Evolutionary conservation across 2,888 invertebrate species (phyloP).

Genomic region (Sesia apiformis): DNA sequence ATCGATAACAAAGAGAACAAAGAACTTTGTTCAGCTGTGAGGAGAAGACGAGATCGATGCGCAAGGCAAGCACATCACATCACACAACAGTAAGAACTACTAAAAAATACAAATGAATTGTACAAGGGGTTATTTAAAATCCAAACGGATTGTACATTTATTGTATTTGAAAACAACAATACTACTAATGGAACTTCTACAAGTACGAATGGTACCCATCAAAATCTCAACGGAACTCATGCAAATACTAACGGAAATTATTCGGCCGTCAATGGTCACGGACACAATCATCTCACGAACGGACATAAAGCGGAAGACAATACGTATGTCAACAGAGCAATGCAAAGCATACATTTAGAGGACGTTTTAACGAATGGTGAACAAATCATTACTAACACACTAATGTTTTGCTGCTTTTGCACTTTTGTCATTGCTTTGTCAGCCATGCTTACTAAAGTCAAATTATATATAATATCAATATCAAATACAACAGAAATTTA

Average conservation of each 20-base stretch:
- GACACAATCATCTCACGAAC: conserved; percentile 28
- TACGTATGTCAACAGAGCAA: conserved; percentile 20
- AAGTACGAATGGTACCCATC: neutral
- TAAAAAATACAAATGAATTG: conserved; percentile 40
- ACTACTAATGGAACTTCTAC: conserved; percentile 20
- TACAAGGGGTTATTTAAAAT: conserved; percentile 40
- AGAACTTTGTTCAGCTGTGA: conserved; percentile 86
- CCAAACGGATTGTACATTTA: no score
- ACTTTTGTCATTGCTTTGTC: neutral
- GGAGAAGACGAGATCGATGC: conserved; percentile 86
- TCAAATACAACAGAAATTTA: neutral
- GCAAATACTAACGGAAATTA: conserved; percentile 18
- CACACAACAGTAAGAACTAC: conserved; percentile 83
- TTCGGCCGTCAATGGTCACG: conserved; percentile 11
- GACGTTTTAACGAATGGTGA: conserved; percentile 64
- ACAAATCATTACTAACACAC: conserved; percentile 52
- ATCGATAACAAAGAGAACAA: conserved; percentile 66
- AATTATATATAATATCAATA: no score
- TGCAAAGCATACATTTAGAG: conserved; percentile 33
- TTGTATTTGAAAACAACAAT: conserved; percentile 19
- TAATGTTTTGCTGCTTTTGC: conserved; percentile 23
- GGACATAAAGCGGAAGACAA: conserved; percentile 38
- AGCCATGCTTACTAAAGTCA: neutral
- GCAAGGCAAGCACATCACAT: conserved; percentile 90
- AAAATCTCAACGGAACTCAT: neutral